Percentiles rank a stretch among this genome's conserved stretches.
phyloP scores from a whole-genome alignment of 2,113 vertebrate species.

The Gymnarchus niloticus region DNA sequence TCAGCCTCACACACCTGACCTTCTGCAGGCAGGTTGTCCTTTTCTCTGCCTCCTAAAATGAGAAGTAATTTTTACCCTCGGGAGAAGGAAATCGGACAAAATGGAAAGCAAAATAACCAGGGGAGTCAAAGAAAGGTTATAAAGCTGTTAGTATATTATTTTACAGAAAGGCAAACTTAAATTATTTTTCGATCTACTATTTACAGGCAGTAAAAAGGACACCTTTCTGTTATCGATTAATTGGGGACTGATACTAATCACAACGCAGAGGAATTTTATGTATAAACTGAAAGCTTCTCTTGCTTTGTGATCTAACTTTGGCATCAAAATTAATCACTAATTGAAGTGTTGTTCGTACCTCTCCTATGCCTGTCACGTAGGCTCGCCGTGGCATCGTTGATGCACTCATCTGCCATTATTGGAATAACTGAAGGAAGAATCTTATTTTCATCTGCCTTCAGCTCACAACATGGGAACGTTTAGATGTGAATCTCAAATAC shows the following conservation, averaged over 20 bases:
- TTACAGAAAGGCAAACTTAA: not conserved
- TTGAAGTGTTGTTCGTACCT: not conserved
- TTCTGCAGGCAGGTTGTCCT: not conserved
- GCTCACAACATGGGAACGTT: too few relatives aligned
- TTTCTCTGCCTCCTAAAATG: not conserved
- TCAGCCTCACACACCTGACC: not conserved
- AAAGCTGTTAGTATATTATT: not conserved
- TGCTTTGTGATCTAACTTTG: not conserved
- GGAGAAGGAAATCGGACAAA: not conserved
- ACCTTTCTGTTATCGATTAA: not conserved
- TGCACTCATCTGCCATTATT: too few relatives aligned
- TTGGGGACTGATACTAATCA: not conserved
- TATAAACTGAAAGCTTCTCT: not conserved
- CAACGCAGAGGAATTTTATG: not conserved
- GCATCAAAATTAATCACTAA: not conserved
- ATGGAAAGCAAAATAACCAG: not conserved
- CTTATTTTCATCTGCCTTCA: too few relatives aligned
- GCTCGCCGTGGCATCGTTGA: too few relatives aligned
- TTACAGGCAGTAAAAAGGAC: not conserved
- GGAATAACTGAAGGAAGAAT: too few relatives aligned
- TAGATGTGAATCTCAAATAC: too few relatives aligned
- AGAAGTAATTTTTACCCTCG: not conserved
- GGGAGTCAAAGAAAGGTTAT: not conserved
- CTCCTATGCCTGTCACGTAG: too few relatives aligned
- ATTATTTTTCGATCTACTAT: not conserved